These are phyloP conservation scores for Oncopodura yosiiana DNA, from an alignment of 1,140 invertebrate species.

Conservation along the genomic window DNA sequence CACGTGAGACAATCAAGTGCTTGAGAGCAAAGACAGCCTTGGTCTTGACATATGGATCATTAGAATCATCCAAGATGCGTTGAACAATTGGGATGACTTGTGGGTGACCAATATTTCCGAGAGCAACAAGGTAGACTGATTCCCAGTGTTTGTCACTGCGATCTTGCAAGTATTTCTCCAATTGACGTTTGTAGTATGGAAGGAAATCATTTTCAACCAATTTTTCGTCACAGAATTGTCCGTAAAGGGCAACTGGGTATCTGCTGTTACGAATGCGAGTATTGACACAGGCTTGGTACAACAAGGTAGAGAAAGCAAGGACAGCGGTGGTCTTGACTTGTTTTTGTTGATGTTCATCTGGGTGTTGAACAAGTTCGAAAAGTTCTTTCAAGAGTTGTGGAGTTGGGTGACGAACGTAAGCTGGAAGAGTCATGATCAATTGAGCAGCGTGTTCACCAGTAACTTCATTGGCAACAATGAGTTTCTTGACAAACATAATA, in stretches of 20 bases:
- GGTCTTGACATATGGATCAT: slow-evolving; percentile 17
- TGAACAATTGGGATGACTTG: slow-evolving; percentile 27
- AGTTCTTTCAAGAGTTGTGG: slow-evolving; percentile 25
- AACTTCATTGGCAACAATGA: slow-evolving; percentile 28
- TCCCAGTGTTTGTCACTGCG: slow-evolving; percentile 3
- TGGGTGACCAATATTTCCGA: slow-evolving; percentile 36
- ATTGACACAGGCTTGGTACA: slow-evolving; percentile 35
- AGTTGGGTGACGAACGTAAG: slow-evolving; percentile 33
- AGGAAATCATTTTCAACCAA: slow-evolving; percentile 25
- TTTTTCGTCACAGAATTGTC: slow-evolving; percentile 33
- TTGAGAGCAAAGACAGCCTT: slow-evolving; percentile 31
- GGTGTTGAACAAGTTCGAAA: slow-evolving; percentile 25
- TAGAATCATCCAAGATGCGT: slow-evolving; percentile 27
- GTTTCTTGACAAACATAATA: slow-evolving; percentile 23
- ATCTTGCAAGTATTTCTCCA: slow-evolving; percentile 7
- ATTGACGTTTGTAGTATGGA: slow-evolving; percentile 24
- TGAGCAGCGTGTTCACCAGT: slow-evolving; percentile 28
- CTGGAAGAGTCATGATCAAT: slow-evolving; percentile 28
- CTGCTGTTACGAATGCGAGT: slow-evolving; percentile 23
- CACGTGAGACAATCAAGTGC: slow-evolving; percentile 20
- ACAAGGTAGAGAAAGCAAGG: slow-evolving; percentile 27
- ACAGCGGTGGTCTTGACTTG: slow-evolving; percentile 31
- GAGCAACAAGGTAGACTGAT: slow-evolving; percentile 23
- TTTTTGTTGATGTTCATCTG: slow-evolving; percentile 11
- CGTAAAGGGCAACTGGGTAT: slow-evolving; percentile 34